Base-by-base conservation (phyloP, 1,140 invertebrate species). In the Colletes latitarsis region DNA sequence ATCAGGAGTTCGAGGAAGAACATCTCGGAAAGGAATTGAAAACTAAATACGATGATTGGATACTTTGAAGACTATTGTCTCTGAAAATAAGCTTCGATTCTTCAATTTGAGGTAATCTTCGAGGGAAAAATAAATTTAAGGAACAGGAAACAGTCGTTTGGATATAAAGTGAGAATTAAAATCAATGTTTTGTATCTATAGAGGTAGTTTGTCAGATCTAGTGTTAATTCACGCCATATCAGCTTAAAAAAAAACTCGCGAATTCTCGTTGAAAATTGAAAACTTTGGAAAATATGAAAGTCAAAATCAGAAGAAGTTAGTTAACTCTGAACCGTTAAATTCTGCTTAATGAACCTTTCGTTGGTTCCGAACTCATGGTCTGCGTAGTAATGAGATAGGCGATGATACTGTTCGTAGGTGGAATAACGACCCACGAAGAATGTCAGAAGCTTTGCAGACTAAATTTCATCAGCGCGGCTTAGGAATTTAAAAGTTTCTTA, bases 401-500 rank as follows among this genome's bases (percentile, higher is more conserved):
- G 64, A 39, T 69, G 79, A 21, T 76, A 74, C 52, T 52, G 57
- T 46, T 41, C 46, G 66, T 43, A 52, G 68, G 10, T 12, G 21
- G 69, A 78, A 72, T 80, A 80, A 80, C 74, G 62, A 58, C 70
- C 62, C 46, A 10, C 15, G 49, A 62, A 55, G 43, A 53, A 70
- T 49, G 66, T 52, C 49, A 46, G 58, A 46, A 77, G 63, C 68
- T 46, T 74, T 17, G 3, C 21, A 46, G 52, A 74, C 60, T 66
- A 66, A 74, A 66, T 80, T 80, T 80, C 52, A 66, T 49, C 58
- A 41, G 49, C n/a, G 21, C 39, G 17, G 60, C 72, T 80, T 74
- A 49, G 62, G 14, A 63, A 55, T 80, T 80, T 74, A 72, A 63
- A 80, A 74, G 70, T 73, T 74, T 21, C 60, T 74, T 80, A 74